Percentiles rank a stretch among this genome's conserved stretches.
Conservation (phyloP, 1,140 invertebrate species). For the Heliconius hermathena region DNA sequence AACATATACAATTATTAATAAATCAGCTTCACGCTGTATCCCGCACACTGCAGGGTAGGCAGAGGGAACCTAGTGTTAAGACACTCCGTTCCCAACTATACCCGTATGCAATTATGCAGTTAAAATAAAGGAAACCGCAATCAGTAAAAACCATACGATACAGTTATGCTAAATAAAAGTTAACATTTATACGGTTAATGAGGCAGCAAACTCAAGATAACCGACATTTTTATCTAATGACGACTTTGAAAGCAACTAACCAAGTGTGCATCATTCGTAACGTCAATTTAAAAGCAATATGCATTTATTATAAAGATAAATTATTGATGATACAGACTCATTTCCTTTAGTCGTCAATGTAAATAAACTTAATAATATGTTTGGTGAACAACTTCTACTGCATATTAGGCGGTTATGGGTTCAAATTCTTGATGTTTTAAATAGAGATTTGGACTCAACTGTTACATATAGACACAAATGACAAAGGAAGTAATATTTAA, state of each 20-base stretch:
- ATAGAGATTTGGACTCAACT: too few species aligned
- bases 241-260: neutral
- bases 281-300: constrained; percentile 30
- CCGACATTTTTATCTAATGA: constrained; percentile 4
- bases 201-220: neutral
- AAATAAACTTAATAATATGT: constrained; percentile 1
- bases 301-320: constrained; percentile 26
- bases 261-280: constrained; percentile 18
- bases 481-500: too few species aligned
- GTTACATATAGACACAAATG: too few species aligned
- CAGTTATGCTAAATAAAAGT: neutral
- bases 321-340: constrained; percentile 15
- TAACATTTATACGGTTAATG: neutral
- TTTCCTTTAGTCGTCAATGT: constrained; percentile 18
- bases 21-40: too few species aligned
- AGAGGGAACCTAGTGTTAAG: too few species aligned
- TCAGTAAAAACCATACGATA: neutral
- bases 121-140: neutral
- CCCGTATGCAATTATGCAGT: neutral
- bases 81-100: too few species aligned
- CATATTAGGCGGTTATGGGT: too few species aligned
- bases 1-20: neutral
- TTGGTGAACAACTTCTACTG: neutral
- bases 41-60: too few species aligned
- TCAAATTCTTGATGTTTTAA: too few species aligned